A percentile compares a stretch with the other conserved stretches of the same genome.
These are phyloP conservation scores for Caenorhabditis angaria DNA, from an alignment of 2,888 invertebrate genomes.

Conservation along the genomic window DNA sequence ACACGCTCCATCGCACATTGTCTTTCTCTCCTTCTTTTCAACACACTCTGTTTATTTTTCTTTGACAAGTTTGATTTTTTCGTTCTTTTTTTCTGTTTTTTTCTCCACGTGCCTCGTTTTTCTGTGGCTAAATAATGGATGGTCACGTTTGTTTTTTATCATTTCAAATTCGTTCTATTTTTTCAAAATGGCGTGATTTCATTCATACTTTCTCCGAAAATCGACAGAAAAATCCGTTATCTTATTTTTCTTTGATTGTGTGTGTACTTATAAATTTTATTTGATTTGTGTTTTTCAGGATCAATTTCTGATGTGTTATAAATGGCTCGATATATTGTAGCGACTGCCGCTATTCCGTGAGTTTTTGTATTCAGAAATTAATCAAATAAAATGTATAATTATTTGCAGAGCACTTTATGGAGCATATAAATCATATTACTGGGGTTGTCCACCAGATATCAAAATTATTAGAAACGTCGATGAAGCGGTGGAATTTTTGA, in stretches of 20 bases:
- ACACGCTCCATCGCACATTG: too few relatives aligned
- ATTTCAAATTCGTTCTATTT: not conserved
- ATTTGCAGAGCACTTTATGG: conserved; percentile 47
- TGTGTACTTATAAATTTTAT: not conserved
- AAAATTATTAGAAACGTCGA: conserved; percentile 44
- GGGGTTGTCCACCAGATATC: conserved; percentile 29
- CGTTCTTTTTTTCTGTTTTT: not conserved
- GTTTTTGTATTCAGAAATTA: conserved; percentile 15
- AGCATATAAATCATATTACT: conserved; percentile 37
- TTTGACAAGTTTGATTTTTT: not conserved
- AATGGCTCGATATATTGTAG: conserved; percentile 54
- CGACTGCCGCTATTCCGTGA: conserved; percentile 49
- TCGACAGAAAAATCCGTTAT: not conserved
- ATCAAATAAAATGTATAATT: not conserved
- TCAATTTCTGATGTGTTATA: conserved; percentile 25
- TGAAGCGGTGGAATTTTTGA: conserved; percentile 51
- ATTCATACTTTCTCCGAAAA: not conserved
- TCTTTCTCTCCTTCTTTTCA: not conserved
- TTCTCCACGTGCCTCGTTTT: not conserved
- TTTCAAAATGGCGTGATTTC: not conserved
- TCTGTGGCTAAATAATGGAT: not conserved
- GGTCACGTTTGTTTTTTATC: not conserved
- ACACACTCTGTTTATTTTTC: not conserved
- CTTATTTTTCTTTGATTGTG: not conserved
- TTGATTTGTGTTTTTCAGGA: not conserved